A percentile compares a stretch with the other conserved stretches of the same genome.
These are phyloP conservation scores for Lamproptera curius DNA, from an alignment of 2,888 invertebrate genomes.

Conservation along the genomic window DNA sequence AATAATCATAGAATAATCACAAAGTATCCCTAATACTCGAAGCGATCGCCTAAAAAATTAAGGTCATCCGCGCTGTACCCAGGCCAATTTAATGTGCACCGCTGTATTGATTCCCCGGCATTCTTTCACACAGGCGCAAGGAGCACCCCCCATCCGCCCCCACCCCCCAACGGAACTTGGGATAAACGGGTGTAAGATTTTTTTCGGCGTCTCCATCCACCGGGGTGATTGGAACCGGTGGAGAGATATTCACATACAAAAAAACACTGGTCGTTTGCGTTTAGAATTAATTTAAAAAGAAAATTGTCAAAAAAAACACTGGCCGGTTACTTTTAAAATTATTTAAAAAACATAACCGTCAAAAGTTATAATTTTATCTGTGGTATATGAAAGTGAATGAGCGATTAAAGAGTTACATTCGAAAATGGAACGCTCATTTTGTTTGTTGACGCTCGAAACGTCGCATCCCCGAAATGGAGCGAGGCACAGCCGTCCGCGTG, in stretches of 20 bases:
- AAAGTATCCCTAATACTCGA: no score
- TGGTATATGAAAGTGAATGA: no score
- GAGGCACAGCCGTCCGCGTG: constrained; percentile 22
- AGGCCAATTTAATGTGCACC: constrained; percentile 71
- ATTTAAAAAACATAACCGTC: no score
- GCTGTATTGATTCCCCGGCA: constrained; percentile 75
- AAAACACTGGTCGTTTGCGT: no score
- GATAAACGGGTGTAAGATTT: constrained; percentile 63
- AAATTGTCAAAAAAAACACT: no score
- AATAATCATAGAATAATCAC: no score
- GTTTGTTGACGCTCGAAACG: no score
- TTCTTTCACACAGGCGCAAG: constrained; percentile 75
- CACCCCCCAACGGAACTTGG: constrained; percentile 43
- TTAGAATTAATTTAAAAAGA: no score
- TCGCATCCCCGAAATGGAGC: constrained; percentile 17
- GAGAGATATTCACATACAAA: no score
- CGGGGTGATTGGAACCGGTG: constrained; percentile 11
- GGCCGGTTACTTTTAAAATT: no score
- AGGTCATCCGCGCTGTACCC: constrained; percentile 47
- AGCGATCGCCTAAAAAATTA: constrained; percentile 34
- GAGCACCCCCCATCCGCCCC: constrained; percentile 35
- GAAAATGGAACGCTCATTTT: constrained; percentile 3
- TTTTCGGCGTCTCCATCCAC: constrained; percentile 43
- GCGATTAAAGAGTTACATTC: not conserved
- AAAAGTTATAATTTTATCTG: no score